Conservation (phyloP, 2,888 invertebrate genomes). For the Crioceris asparagi region DNA sequence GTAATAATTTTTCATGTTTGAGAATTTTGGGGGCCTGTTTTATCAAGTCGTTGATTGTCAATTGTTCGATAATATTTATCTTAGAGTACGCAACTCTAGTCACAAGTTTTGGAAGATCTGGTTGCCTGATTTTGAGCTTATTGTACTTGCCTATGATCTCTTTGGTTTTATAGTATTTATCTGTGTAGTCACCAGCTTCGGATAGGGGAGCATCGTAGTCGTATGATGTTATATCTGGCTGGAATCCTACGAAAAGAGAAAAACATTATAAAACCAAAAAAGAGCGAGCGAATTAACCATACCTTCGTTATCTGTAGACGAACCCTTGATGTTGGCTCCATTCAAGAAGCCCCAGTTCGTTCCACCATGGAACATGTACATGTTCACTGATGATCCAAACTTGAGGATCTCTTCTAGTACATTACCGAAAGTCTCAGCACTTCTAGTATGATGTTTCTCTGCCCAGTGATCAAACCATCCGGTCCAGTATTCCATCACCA, state of each 20-base stretch:
- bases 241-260: constrained; percentile 21
- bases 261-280: constrained; percentile 4
- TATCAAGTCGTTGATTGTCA: constrained; percentile 19
- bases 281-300: constrained; percentile 8
- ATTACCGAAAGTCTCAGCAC: constrained; percentile 4
- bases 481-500: constrained; percentile 51
- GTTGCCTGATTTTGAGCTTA: constrained; percentile 27
- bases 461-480: constrained; percentile 53
- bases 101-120: constrained; percentile 29
- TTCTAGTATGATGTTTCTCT: constrained; percentile 21
- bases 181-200: constrained; percentile 83
- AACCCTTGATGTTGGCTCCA: constrained; percentile 21
- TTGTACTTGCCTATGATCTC: constrained; percentile 38
- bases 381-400: constrained; percentile 56
- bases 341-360: constrained; percentile 67
- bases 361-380: constrained; percentile 90
- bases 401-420: constrained; percentile 19
- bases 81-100: constrained; percentile 30
- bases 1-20: constrained; percentile 14
- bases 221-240: constrained; percentile 38
- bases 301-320: constrained; percentile 10
- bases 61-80: constrained; percentile 21
- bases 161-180: constrained; percentile 65
- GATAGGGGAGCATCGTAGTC: constrained; percentile 74
- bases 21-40: constrained; percentile 12